phyloP scores from a whole-genome alignment of 2,888 invertebrate species.

The Chrysopilus asiliformis region DNA sequence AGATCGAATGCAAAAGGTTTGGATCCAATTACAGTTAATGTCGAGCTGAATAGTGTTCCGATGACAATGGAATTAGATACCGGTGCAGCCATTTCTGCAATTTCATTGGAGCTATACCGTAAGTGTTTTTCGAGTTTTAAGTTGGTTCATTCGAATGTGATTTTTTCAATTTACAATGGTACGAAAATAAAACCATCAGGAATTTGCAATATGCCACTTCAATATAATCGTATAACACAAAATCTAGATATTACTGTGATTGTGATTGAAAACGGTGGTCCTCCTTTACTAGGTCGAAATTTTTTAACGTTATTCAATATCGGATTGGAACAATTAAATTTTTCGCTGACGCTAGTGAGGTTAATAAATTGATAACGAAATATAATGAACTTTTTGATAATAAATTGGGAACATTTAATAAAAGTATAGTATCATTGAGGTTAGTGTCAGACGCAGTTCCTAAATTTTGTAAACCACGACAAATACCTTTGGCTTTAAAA shows the following conservation, averaged over 20 bases:
- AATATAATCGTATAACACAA: constrained; percentile 5
- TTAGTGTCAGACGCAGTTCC: no score
- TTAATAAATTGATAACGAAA: no score
- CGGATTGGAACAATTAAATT: no score
- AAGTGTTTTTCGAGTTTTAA: constrained; percentile 4
- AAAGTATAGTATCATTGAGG: no score
- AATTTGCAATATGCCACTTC: constrained; percentile 8
- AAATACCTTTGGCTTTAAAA: no score
- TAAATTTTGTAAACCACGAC: no score
- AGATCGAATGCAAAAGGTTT: constrained; percentile 3
- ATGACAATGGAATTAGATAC: constrained; percentile 14
- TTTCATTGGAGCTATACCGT: constrained; percentile 10
- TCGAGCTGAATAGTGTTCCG: constrained; percentile 9
- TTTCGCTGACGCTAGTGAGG: no score
- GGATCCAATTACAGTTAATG: constrained; percentile 8
- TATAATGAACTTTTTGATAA: no score
- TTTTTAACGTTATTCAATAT: constrained; percentile 12
- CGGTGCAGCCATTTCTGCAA: constrained; percentile 11
- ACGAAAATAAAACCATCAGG: constrained; percentile 9
- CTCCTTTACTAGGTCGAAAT: constrained; percentile 13
- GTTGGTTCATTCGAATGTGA: constrained; percentile 3
- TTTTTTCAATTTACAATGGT: constrained; percentile 12
- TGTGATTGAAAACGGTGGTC: constrained; percentile 12
- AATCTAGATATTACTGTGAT: constrained; percentile 10
- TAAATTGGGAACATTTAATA: constrained; percentile 11